A percentile compares a stretch with the other conserved stretches of the same genome.
phyloP scores from a whole-genome alignment of 2,113 vertebrate species.

The Clarias gariepinus region DNA sequence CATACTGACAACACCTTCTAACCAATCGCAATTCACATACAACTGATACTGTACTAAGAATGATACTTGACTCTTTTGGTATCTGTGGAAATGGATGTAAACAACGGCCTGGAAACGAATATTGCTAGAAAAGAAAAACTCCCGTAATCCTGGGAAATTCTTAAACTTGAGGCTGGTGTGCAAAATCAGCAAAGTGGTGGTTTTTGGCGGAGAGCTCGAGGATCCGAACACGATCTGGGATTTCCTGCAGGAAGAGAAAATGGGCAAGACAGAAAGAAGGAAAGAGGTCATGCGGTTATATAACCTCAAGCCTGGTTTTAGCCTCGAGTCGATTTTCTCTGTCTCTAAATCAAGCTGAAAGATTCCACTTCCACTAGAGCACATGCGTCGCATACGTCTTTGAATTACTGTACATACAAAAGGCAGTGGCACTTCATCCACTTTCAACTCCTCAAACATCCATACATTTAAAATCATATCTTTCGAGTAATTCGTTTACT shows the following conservation, averaged over 20 bases:
- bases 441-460: no score
- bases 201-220: slow-evolving; percentile 85
- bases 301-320: slow-evolving; percentile 9
- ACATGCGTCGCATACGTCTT: neutral
- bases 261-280: slow-evolving; percentile 16
- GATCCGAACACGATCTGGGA: slow-evolving; percentile 88
- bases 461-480: neutral
- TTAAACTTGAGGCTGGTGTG: slow-evolving; percentile 89
- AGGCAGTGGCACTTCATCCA: neutral
- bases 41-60: neutral
- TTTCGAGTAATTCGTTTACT: no score
- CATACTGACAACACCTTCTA: neutral
- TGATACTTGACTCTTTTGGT: neutral
- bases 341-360: neutral
- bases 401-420: neutral
- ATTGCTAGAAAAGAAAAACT: neutral
- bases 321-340: neutral
- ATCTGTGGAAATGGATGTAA: neutral
- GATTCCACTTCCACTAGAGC: neutral
- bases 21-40: neutral
- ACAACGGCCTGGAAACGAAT: neutral
- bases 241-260: slow-evolving; percentile 75
- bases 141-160: slow-evolving; percentile 47
- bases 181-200: slow-evolving; percentile 85
- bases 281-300: slow-evolving; percentile 28